Base-by-base conservation (phyloP, 2,797 vertebrate species). In the Syncerus caffer region DNA sequence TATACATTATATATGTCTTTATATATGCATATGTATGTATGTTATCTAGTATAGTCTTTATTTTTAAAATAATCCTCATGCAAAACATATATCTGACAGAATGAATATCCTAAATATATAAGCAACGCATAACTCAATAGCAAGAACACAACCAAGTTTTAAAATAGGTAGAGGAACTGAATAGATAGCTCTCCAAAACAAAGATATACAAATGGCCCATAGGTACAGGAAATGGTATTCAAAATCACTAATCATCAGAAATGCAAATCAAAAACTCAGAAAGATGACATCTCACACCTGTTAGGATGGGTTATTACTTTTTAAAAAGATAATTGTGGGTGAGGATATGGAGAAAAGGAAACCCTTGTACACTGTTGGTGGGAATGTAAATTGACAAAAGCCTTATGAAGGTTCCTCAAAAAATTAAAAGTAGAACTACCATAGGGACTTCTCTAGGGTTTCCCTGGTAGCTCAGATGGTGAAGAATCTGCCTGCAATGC, bases 291-390 rank as follows among this genome's bases (percentile, higher is more conserved):
- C 45, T 85, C 19, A 13, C 31, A 25, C 53, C 64, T 62, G 11
- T 51, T 27, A 14, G 47, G 71, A 27, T n/a, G 34, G 19, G 0
- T n/a, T 57, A 23, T 15, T 8, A 71, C 19, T 47, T 47, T 78
- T 78, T 17, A 10, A 31, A 25, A 50, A 58, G 27, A n/a, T 45
- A n/a, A 2, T 7, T 31, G 6, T 7, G 21, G 3, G 9, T 11
- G 2, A 74, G 17, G 23, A n/a, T 23, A 17, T 3, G 29, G 71
- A 17, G 31, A 38, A 34, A 84, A 12, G 57, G 34, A 16, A 38
- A 3, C 14, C 45, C 14, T 10, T 3, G 6, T n/a, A 5, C 1
- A 6, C 53, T 25, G 12, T 12, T 50, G 38, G 8, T 50, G n/a
- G 89, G 42, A 42, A 38, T 29, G 29, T 7, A 51, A 53, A 16